Base-by-base conservation (phyloP, 2,113 vertebrate species). In the Chaetodon trifascialis region DNA sequence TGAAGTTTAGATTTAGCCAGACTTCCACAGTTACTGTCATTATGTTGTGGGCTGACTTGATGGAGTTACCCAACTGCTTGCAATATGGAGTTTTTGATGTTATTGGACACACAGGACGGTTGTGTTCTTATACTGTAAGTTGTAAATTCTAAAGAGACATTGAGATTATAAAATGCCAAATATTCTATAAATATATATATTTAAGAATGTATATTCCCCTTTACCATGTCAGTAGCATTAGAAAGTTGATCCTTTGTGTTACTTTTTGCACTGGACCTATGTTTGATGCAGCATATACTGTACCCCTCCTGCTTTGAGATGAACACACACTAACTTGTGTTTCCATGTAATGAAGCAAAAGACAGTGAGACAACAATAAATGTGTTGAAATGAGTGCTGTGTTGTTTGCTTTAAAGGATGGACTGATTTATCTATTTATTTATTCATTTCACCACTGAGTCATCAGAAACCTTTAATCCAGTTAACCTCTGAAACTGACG, bases 231-330 rank as follows among this genome's bases (percentile, higher is more conserved):
- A 79, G 34, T 82, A 51, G n/a, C 56, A 30, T 63, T 76, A 19
- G 65, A n/a, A 75, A 49, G 38, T 72, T 38, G 34, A 44, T 80
- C 14, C 76, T 81, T 75, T 70, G 58, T 88, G 71, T 25, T 62
- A 5, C 80, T 75, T 81, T 91, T 88, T 92, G 91, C 92, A 91
- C 92, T 93, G 89, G 87, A 92, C 73, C 69, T 81, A 34, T 88
- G 63, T 89, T 72, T 86, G 70, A 76, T 79, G 83, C 66, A 55
- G 81, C 30, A 25, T 86, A 58, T 76, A 86, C 88, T 92, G 88
- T 84, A 85, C 54, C 66, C 69, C 17, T 73, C 17, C 52, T 74
- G 80, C 86, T 84, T 82, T 74, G 47, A 81, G n/a, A 54, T 47
- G 23, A 86, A 68, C 66, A 59, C 63, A 84, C 66, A 84, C 85